phyloP scores from a whole-genome alignment of 1,140 invertebrate species.

The Mizuhopecten yessoensis region DNA sequence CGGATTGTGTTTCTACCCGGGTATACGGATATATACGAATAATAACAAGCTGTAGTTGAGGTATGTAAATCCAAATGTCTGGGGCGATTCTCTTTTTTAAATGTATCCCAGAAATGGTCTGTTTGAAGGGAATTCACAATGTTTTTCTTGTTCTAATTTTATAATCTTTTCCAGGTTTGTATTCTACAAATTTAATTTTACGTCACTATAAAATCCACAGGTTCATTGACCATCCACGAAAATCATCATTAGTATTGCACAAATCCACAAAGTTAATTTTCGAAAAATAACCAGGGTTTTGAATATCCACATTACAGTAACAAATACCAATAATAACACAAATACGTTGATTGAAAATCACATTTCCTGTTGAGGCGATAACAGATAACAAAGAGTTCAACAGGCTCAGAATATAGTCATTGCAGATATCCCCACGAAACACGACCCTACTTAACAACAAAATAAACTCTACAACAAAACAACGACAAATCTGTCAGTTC shows the following conservation, averaged over 20 bases:
- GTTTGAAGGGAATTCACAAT: not conserved
- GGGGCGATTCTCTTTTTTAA: not conserved
- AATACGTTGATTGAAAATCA: not conserved
- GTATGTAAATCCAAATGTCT: not conserved
- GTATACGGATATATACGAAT: not conserved
- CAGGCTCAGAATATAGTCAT: not conserved
- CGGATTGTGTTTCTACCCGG: not conserved
- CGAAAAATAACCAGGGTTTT: not conserved
- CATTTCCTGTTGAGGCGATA: not conserved
- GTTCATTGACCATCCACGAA: not conserved
- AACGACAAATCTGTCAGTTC: not conserved
- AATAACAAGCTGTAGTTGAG: not conserved
- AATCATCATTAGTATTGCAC: not conserved
- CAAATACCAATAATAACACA: not conserved
- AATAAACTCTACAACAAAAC: not conserved
- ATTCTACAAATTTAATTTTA: no score
- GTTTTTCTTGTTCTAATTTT: not conserved
- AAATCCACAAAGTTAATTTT: not conserved
- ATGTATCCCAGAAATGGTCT: no score
- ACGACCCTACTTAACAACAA: not conserved
- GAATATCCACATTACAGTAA: not conserved
- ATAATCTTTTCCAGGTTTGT: no score
- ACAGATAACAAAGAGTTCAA: slow-evolving; percentile 1
- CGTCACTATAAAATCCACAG: no score
- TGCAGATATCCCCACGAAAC: no score